Evolutionary conservation across 2,888 invertebrate species (phyloP), one percentile per base, ranked within the genome.

Genomic region (Drosophila barbarae): DNA sequence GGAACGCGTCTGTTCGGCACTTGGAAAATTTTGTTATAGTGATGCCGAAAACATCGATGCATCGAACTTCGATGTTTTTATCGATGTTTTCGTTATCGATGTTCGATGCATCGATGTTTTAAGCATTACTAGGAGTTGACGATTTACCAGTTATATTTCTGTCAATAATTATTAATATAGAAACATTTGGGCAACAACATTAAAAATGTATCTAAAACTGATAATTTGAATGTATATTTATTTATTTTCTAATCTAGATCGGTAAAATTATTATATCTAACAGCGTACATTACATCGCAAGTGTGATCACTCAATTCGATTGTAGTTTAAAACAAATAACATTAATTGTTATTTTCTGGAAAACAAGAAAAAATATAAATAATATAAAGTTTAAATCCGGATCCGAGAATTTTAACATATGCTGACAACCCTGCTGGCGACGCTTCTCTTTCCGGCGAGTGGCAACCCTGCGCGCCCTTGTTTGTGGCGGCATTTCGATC

Each of bases 401-500:
- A 18, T 18, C 18, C 18, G 18, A 18, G 18, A 18, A 18, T 18
- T 18, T 18, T 18, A 1, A 18, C 18, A 18, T 18, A 21, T 21
- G 10, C 23, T 39, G 44, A 18, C 44, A 60, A 34, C 59, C 46
- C 59, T 58, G 38, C n/a, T 13, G 23, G 38, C 3, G 58, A 60
- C 61, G 63, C 61, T 42, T 28, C 18, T 2, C 13, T 18, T n/a
- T 21, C 30, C 36, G 18, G 26, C n/a, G 10, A 57, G 15, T 46
- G 59, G 44, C 59, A 58, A 39, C 59, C 35, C 35, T 26, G 13
- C 15, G 15, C 26, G 4, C 26, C 47, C 32, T 13, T 36, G 47
- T 42, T 34, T 61, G 63, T 65, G 64, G 64, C 69, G 68, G 68
- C 69, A 69, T 68, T 68, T 68, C 38, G 58, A 69, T 59, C 18